Percentiles rank a stretch among this genome's conserved stretches.
Conservation (phyloP, 1,140 invertebrate species). For the Rhagoletis pomonella region DNA sequence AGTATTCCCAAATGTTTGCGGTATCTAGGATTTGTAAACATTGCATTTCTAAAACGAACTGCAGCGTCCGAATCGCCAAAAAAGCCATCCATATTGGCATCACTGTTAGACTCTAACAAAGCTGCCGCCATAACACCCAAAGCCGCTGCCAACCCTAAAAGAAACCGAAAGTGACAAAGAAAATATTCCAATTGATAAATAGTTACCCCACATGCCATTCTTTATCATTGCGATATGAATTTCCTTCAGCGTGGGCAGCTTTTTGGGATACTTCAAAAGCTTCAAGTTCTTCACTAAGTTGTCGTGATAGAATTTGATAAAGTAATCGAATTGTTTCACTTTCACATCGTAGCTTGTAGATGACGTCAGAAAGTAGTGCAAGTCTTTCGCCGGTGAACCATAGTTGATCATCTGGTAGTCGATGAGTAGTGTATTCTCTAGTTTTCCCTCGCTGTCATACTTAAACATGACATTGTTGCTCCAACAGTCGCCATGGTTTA, state of each 20-base stretch:
- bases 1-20: constrained; percentile 60
- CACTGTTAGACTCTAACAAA: constrained; percentile 63
- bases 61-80: constrained; percentile 55
- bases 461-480: constrained; percentile 79
- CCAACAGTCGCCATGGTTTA: constrained; percentile 80
- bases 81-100: constrained; percentile 67
- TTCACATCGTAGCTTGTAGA: constrained; percentile 62
- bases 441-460: constrained; percentile 74
- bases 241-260: constrained; percentile 62
- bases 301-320: constrained; percentile 68
- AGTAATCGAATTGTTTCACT: constrained; percentile 66
- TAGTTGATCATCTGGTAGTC: constrained; percentile 67
- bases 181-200: not conserved
- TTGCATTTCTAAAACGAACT: constrained; percentile 60
- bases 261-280: constrained; percentile 62
- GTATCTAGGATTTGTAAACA: constrained; percentile 64
- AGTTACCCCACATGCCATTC: constrained; percentile 67
- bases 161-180: not conserved
- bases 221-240: constrained; percentile 62
- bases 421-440: constrained; percentile 73
- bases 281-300: constrained; percentile 62
- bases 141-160: constrained; percentile 64
- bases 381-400: constrained; percentile 60
- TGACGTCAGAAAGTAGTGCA: constrained; percentile 60
- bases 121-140: constrained; percentile 67